These are phyloP conservation scores for Semotilus atromaculatus DNA, from an alignment of 2,797 vertebrate genomes.

Conservation along the genomic window DNA sequence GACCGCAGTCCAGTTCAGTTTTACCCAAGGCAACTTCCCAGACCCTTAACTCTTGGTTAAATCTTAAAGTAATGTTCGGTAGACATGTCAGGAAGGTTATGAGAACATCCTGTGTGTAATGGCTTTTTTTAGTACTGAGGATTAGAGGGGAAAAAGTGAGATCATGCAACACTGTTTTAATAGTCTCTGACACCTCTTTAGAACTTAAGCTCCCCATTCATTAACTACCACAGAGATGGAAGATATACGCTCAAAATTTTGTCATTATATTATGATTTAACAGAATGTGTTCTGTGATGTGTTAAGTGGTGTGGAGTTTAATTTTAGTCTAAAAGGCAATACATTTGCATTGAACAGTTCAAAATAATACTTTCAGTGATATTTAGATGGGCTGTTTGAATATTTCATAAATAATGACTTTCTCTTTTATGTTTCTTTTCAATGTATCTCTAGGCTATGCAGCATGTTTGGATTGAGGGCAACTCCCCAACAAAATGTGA, in stretches of 20 bases:
- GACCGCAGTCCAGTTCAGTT: not conserved
- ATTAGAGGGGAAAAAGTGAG: constrained; percentile 1
- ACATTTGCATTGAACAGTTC: not conserved
- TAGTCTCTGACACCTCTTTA: constrained; percentile 31
- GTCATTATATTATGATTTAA: not conserved
- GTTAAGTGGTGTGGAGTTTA: not conserved
- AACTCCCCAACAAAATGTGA: constrained; percentile 92
- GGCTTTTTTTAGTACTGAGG: constrained; percentile 10
- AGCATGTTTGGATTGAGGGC: constrained; percentile 95
- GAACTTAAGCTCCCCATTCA: constrained; percentile 2
- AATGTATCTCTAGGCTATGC: constrained; percentile 84
- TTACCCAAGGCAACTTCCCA: constrained; percentile 30
- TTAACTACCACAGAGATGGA: not conserved
- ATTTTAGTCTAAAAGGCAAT: not conserved
- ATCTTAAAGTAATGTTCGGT: constrained; percentile 42
- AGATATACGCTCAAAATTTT: not conserved
- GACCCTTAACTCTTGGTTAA: constrained; percentile 27
- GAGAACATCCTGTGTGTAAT: constrained; percentile 53
- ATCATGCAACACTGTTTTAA: constrained; percentile 31
- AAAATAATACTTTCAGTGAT: not conserved
- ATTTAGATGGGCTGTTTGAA: not conserved
- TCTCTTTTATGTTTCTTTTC: not conserved
- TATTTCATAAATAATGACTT: not conserved
- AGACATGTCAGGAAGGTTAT: constrained; percentile 52
- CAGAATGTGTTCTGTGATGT: not conserved